Percentiles rank a stretch among this genome's conserved stretches.
These are phyloP conservation scores for Scelioninae gen. 1 DNA, from an alignment of 2,888 invertebrate genomes.

Conservation along the genomic window DNA sequence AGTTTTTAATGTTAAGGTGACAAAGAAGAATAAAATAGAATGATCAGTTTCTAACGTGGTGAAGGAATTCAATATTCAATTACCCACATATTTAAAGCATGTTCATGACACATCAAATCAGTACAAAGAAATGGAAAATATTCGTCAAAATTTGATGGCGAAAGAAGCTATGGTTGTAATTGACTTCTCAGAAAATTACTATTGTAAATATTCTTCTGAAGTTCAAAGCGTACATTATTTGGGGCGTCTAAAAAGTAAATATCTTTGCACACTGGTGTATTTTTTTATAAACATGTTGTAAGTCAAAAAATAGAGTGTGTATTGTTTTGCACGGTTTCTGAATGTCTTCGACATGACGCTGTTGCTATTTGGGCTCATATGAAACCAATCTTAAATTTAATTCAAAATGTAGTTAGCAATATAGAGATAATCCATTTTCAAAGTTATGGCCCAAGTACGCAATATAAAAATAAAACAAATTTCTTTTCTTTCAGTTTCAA, in stretches of 20 bases:
- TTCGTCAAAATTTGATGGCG: conserved; percentile 15
- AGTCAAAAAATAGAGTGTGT: conserved; percentile 1
- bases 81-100: conserved; percentile 15
- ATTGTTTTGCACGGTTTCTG: conserved; percentile 34
- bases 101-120: conserved; percentile 7
- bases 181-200: conserved; percentile 6
- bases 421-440: conserved; percentile 12
- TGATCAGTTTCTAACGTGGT: conserved; percentile 12
- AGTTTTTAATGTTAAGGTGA: background rate
- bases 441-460: conserved; percentile 3
- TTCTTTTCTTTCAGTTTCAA: too few species aligned
- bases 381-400: conserved; percentile 4
- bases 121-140: conserved; percentile 4
- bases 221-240: conserved; percentile 2
- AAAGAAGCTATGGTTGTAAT: conserved; percentile 16
- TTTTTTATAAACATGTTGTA: conserved; percentile 18
- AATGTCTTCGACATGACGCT: conserved; percentile 40
- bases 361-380: conserved; percentile 31
- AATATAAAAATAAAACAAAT: too few species aligned
- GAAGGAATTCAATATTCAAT: conserved; percentile 3
- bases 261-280: conserved; percentile 9
- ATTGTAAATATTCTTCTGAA: background rate
- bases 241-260: conserved; percentile 1
- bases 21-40: conserved; percentile 17
- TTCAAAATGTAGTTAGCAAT: background rate